A percentile compares a stretch with the other conserved stretches of the same genome.
Evolutionary conservation across 2,888 invertebrate genomes (phyloP).

Genomic region (Brenthis ino): DNA sequence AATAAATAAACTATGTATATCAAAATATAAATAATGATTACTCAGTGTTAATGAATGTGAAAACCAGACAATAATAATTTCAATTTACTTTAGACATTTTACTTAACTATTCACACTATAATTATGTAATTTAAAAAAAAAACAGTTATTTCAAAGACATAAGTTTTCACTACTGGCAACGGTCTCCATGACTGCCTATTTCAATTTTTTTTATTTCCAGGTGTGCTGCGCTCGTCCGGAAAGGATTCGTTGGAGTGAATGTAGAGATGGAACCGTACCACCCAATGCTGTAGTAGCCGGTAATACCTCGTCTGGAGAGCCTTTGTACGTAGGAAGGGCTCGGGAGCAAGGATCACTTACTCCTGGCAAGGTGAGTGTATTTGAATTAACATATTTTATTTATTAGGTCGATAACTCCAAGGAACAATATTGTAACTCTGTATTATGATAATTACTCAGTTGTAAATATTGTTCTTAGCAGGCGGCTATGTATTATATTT

Average conservation of each 20-base stretch:
- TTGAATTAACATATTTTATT: slow-evolving; percentile 10
- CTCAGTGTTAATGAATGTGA: no score
- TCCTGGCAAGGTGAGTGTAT: slow-evolving; percentile 77
- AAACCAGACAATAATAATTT: background rate
- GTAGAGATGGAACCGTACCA: slow-evolving; percentile 69
- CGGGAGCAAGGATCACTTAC: slow-evolving; percentile 79
- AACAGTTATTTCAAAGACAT: no score
- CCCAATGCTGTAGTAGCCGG: slow-evolving; percentile 78
- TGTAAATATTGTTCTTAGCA: no score
- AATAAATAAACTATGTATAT: no score
- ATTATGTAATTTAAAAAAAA: background rate
- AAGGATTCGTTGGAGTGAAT: slow-evolving; percentile 71
- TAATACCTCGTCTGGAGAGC: slow-evolving; percentile 69
- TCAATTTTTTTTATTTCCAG: slow-evolving; percentile 44
- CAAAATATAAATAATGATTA: no score
- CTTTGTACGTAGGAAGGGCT: slow-evolving; percentile 80
- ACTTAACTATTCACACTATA: background rate
- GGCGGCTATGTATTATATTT: no score
- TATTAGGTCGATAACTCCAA: no score
- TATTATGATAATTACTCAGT: background rate
- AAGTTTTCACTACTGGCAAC: no score
- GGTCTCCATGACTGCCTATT: no score
- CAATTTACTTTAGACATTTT: no score
- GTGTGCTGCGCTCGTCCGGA: slow-evolving; percentile 68
- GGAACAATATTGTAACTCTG: no score